Evolutionary conservation across 1,140 invertebrate species (phyloP), one percentile per base, ranked within the genome.

Genomic region (Glossosoma conforme): DNA sequence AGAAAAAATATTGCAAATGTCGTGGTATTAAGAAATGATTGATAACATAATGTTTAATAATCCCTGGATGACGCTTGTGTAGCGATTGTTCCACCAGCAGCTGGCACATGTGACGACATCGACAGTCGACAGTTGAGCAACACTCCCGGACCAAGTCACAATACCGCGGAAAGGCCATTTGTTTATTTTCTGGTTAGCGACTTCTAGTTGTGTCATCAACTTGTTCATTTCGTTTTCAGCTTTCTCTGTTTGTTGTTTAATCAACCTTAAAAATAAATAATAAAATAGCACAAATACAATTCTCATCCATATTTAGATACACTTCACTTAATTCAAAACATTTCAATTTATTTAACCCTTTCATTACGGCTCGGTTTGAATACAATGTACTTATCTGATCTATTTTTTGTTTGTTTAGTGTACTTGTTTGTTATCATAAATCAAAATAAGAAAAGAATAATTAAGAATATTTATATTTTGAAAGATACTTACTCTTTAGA

Each of bases 131-230:
- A 35, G 17, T 43, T 19, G 10, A 32, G 21, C 9, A 10, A 42
- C 11, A 18, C 11, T 9, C 11, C 5, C 8, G 6, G 44, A 30
- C 40, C 45, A 48, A n/a, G 28, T 14, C n/a, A 33, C 9, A 2
- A 21, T 28, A 3, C 42, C 10, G 38, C 49, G 37, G 32, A 48
- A 52, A 19, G 61, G 61, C 56, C 62, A 64, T 48, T 56, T 60
- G 5, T 61, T 54, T 17, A 68, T 44, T 56, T 69, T 63, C 21
- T 67, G 58, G 22, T 68, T 59, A 3, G 65, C 35, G 1, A 61
- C 62, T 17, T 61, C 56, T 4, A 68, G 56, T 20, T 68, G 45
- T 11, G 56, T 47, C 36, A 67, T 58, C 24, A 70, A 52, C 9
- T 69, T 62, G 44, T 66, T 63, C 0, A 64, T 42, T 53, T 63